Base-by-base conservation (phyloP, 1,140 invertebrate species). In the Bombus sylvicola region DNA sequence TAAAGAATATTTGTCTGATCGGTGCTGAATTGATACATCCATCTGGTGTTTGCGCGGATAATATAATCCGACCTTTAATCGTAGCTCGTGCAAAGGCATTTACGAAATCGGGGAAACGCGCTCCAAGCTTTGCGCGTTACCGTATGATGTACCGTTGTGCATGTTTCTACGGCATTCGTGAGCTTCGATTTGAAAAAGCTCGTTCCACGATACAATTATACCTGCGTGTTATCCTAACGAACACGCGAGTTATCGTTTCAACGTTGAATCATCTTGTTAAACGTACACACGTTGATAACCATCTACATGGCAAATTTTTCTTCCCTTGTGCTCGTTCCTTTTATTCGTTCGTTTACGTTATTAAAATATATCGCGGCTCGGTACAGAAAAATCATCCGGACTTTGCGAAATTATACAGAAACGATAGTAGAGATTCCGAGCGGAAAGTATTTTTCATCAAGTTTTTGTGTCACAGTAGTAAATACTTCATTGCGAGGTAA, bases 121-220 rank as follows among this genome's bases (percentile, higher is more conserved):
- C 12, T n/a, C 62, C 34, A 79, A 79, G 62, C 43, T 80, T 69
- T 53, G 78, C 68, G 25, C 15, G 25, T 77, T 43, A 68, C 31
- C 15, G 31, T 18, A 39, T 18, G 28, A 59, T 12, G 25, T n/a
- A 57, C 8, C 34, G 25, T 8, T 41, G 34, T 28, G 22, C 39
- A 41, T 8, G 15, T 41, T 28, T 15, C 9, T 2, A 9, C 18
- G 37, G 25, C 25, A 3, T 34, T 53, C 31, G 4, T 18, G 47
- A 41, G 47, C 3, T 57, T 31, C 25, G n/a, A 59, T 68, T 57
- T 22, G 66, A 39, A 69, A 39, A 57, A 53, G 34, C 28, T 15
- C 28, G 34, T 71, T 53, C 22, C 78, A 25, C 78, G 43, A 22
- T 39, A 25, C 43, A 28, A 81, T 41, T 72, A 53, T 22, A 69